Base-by-base conservation (phyloP, 1,140 invertebrate species). In the Lordiphosa clarofinis region DNA sequence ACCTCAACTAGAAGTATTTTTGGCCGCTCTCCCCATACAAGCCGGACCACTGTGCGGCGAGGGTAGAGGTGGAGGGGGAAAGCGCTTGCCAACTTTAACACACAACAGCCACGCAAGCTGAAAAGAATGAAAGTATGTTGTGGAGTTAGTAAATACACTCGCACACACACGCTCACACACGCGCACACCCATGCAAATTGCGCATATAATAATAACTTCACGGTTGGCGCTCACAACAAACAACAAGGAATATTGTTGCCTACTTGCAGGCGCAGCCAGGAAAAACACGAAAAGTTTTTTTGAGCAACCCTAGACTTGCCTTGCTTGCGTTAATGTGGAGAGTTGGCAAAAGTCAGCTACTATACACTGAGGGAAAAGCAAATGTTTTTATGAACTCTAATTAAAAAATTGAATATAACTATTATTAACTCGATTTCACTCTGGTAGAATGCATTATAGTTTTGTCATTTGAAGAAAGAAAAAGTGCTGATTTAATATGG, bases 61-160 rank as follows among this genome's bases (percentile, higher is more conserved):
- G 44, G 37, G 49, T 47, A 50, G 47, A 39, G 37, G 49, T 47
- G 47, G 47, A 39, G 36, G 56, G 53, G 24, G 53, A 56, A 60
- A 60, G 56, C 46, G 56, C 60, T 66, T 69, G 56, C 19, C 66
- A 75, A 81, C 76, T 81, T 84, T 76, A 82, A 84, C 76, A 69
- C 55, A 73, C 76, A 82, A 76, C 76, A 81, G 67, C 76, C 76
- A 82, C 76, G 76, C 72, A 82, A 81, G 53, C 72, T 72, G 56
- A 65, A 81, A 82, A 72, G 68, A 68, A 63, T 68, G 57, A 81
- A 76, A 72, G 68, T 72, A 63, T 72, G 57, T 63, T 82, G 71
- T 56, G 28, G 38, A 68, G 72, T 79, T 72, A 68, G 67, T 76
- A 81, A 81, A 75, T 71, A 81, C 58, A 56, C 43, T 43, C 36